A percentile compares a stretch with the other conserved stretches of the same genome.
Evolutionary conservation across 2,888 invertebrate genomes (phyloP).

Genomic region (Brachylomia viminalis): DNA sequence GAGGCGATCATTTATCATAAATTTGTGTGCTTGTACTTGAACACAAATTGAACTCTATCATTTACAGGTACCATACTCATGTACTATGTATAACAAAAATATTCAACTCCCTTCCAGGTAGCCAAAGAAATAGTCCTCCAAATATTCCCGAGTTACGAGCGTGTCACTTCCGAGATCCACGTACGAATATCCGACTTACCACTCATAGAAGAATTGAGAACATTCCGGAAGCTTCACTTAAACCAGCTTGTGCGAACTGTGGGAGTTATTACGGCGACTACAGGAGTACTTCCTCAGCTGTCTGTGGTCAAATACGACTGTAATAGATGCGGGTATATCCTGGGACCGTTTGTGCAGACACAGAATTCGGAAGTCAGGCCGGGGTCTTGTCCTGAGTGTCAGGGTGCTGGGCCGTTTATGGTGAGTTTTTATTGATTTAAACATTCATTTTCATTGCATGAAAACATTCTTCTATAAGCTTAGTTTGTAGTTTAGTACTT

Average conservation of each 20-base stretch:
- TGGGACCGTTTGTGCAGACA: constrained; percentile 99
- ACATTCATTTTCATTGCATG: no score
- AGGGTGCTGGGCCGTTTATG: constrained; percentile 98
- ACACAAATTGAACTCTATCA: no score
- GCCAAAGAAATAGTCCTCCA: constrained; percentile 97
- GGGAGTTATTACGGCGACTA: constrained; percentile 99
- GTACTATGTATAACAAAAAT: no score
- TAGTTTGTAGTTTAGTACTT: no score
- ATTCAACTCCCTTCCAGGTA: constrained; percentile 77
- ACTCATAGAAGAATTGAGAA: constrained; percentile 98
- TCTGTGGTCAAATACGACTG: constrained; percentile 99
- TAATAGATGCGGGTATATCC: constrained; percentile 97
- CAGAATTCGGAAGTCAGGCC: constrained; percentile 98
- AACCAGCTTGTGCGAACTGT: constrained; percentile 97
- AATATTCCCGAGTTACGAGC: constrained; percentile 98
- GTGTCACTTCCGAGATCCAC: constrained; percentile 98
- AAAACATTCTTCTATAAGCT: no score
- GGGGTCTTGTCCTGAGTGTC: constrained; percentile 99
- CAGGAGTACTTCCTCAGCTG: constrained; percentile 98
- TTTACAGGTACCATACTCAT: no score
- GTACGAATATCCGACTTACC: constrained; percentile 98
- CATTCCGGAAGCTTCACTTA: constrained; percentile 96
- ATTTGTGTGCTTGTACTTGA: no score
- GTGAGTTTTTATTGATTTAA: constrained; percentile 85
- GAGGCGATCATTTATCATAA: no score